Conservation (phyloP, 2,888 invertebrate genomes). For the Creontiades dilutus region DNA sequence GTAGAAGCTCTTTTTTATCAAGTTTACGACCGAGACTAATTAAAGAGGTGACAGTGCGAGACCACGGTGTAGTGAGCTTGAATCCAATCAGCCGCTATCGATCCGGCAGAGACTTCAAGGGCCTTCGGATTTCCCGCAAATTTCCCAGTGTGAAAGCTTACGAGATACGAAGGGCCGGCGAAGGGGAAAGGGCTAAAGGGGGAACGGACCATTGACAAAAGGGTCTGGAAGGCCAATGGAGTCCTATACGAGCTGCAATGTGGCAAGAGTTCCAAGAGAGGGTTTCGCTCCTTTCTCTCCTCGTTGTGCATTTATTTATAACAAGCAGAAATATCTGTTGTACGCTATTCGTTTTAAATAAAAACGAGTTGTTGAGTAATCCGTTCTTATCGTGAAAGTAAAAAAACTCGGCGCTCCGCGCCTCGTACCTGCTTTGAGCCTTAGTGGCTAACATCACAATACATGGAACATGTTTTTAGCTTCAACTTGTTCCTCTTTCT, state of each 20-base stretch:
- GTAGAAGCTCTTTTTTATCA: too few species aligned
- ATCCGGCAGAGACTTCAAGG: constrained; percentile 22
- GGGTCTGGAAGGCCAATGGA: not conserved
- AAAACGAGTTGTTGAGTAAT: too few species aligned
- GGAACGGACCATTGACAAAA: constrained; percentile 16
- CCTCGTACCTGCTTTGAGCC: too few species aligned
- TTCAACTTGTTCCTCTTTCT: too few species aligned
- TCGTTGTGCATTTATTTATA: not conserved
- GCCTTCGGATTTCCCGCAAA: not conserved
- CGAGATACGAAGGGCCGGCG: constrained; percentile 7
- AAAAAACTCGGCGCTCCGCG: too few species aligned
- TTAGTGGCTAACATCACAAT: too few species aligned
- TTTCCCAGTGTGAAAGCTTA: not conserved
- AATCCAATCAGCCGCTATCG: constrained; percentile 52
- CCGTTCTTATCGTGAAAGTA: too few species aligned
- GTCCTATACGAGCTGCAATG: constrained; percentile 11
- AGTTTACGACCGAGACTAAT: not conserved
- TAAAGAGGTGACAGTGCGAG: not conserved
- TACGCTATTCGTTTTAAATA: too few species aligned
- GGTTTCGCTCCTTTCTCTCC: not conserved
- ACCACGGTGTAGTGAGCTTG: constrained; percentile 20
- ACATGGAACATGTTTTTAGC: too few species aligned
- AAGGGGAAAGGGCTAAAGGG: constrained; percentile 22
- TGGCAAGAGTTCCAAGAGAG: not conserved
- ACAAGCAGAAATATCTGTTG: not conserved